Percentiles rank a stretch among this genome's conserved stretches.
These are phyloP conservation scores for Stegastes partitus DNA, from an alignment of 2,113 vertebrate species.

Conservation along the genomic window DNA sequence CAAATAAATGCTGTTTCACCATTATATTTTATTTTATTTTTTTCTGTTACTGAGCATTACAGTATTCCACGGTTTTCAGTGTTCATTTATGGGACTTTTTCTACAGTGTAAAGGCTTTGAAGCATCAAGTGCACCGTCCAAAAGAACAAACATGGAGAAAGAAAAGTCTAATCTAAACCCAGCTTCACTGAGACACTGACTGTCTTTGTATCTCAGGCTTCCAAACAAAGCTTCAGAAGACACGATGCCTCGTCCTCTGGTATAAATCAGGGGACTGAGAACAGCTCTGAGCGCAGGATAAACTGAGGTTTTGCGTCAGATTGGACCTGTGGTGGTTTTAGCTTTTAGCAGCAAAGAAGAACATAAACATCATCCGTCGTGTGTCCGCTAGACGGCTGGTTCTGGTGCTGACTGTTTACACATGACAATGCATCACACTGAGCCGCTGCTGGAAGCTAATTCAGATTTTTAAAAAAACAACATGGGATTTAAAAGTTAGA, in stretches of 20 bases:
- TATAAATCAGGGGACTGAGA: constrained; percentile 17
- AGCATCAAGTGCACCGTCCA: too few species aligned
- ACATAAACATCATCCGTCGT: constrained; percentile 45
- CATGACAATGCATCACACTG: neutral
- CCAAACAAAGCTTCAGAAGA: neutral
- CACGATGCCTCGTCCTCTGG: too few species aligned
- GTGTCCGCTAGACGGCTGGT: neutral
- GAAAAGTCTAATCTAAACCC: too few species aligned
- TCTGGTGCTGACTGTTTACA: constrained; percentile 8
- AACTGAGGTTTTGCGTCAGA: constrained; percentile 1
- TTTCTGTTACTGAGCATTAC: too few species aligned
- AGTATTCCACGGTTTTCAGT: too few species aligned
- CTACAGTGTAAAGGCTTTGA: too few species aligned
- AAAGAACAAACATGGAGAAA: too few species aligned
- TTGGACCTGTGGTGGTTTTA: constrained; percentile 22
- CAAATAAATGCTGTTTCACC: too few species aligned
- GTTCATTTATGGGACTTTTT: too few species aligned
- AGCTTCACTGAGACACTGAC: too few species aligned
- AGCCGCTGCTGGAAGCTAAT: constrained; percentile 1
- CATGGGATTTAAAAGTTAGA: neutral
- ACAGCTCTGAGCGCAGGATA: constrained; percentile 3
- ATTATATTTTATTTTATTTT: too few species aligned
- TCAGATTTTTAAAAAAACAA: neutral
- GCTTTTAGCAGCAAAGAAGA: constrained; percentile 35
- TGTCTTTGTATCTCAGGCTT: too few species aligned